Evolutionary conservation across 2,113 vertebrate species (phyloP).

Genomic region (Lophochroa leadbeateri): DNA sequence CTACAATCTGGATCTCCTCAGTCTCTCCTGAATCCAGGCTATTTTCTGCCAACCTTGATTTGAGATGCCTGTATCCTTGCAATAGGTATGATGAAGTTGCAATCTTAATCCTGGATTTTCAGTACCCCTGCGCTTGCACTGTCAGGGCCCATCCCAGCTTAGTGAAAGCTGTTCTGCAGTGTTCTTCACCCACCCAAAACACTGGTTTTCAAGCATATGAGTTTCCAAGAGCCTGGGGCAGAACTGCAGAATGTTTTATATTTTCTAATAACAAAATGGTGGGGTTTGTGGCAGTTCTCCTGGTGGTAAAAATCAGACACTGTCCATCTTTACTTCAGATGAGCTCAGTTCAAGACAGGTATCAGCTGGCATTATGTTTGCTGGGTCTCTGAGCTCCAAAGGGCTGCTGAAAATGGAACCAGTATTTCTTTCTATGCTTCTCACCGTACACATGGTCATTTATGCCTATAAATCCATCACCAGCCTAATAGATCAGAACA

Average conservation of each 20-base stretch:
- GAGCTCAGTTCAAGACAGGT: constrained; percentile 1
- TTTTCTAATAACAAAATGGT: not conserved
- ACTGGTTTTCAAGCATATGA: not conserved
- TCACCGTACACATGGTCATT: not conserved
- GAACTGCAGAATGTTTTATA: not conserved
- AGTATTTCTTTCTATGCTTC: not conserved
- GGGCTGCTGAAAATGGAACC: not conserved
- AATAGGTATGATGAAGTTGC: not conserved
- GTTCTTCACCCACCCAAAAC: not conserved
- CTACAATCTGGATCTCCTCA: not conserved
- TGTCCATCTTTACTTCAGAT: not conserved
- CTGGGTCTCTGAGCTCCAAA: constrained; percentile 25
- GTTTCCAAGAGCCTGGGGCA: not conserved
- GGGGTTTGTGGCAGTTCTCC: not conserved
- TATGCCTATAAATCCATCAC: not conserved
- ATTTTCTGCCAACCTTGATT: not conserved
- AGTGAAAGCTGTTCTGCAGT: not conserved
- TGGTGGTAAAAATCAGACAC: not conserved
- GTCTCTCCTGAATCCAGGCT: not conserved
- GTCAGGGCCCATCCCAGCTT: not conserved
- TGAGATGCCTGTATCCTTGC: not conserved
- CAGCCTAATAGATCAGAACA: constrained; percentile 1
- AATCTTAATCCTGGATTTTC: not conserved
- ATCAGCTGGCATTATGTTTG: not conserved
- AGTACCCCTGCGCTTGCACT: not conserved